phyloP scores from a whole-genome alignment of 1,140 invertebrate species.

The Palaemon carinicauda region DNA sequence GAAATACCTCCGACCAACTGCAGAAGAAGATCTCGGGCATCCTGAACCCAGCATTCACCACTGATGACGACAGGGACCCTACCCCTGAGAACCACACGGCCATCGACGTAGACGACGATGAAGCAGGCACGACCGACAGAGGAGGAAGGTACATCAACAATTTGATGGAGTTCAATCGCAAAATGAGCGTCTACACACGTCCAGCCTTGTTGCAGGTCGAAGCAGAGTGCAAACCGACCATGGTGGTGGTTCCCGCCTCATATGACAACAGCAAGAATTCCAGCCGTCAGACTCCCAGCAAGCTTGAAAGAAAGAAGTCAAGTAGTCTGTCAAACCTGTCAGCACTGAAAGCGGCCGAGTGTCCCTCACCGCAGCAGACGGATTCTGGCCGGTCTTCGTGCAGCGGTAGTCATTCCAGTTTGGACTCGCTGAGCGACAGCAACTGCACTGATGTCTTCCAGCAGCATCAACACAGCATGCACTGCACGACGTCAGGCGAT shows the following conservation, averaged over 20 bases:
- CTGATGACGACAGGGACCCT: not conserved
- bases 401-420: slow-evolving; percentile 44
- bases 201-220: slow-evolving; percentile 36
- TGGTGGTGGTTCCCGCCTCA: not conserved
- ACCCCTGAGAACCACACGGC: not conserved
- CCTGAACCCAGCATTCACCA: slow-evolving; percentile 22
- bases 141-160: slow-evolving; percentile 43
- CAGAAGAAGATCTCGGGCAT: slow-evolving; percentile 16
- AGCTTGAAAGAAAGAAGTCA: slow-evolving; percentile 36
- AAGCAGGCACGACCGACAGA: not conserved
- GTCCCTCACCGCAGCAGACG: not conserved
- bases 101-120: slow-evolving; percentile 17
- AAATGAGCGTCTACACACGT: slow-evolving; percentile 36
- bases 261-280: too few relatives aligned
- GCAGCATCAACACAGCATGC: not conserved
- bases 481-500: not conserved
- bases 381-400: slow-evolving; percentile 38
- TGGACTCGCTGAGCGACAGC: slow-evolving; percentile 18
- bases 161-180: slow-evolving; percentile 52
- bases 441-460: not conserved
- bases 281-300: not conserved
- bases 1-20: not conserved
- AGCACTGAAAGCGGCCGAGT: slow-evolving; percentile 2
- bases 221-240: not conserved
- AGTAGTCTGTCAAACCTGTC: slow-evolving; percentile 32